phyloP scores from a whole-genome alignment of 2,797 vertebrate genomes.

The Mus spretus region DNA sequence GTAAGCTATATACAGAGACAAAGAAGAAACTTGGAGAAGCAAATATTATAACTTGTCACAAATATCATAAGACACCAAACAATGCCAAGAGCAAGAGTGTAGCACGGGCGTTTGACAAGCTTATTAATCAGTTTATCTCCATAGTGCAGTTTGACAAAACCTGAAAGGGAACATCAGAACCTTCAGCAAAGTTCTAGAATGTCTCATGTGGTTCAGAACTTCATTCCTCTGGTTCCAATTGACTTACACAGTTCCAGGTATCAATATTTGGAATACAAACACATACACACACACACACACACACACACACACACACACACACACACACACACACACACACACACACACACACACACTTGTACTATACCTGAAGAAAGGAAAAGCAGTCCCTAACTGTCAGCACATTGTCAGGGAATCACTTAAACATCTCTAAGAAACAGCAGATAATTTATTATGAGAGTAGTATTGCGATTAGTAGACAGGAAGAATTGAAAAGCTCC shows the following conservation, averaged over 20 bases:
- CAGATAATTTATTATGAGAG: background rate
- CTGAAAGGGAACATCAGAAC: background rate
- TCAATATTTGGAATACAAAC: background rate
- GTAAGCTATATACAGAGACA: background rate
- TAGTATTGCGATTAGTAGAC: background rate
- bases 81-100: background rate
- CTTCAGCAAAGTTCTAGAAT: conserved; percentile 33
- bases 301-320: conserved; percentile 11
- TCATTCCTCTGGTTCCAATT: background rate
- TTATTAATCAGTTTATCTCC: conserved; percentile 10
- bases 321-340: background rate
- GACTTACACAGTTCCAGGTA: background rate
- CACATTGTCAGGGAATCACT: background rate
- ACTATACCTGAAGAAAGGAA: background rate
- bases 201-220: background rate
- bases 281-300: background rate
- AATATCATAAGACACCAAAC: conserved; percentile 7
- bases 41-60: conserved; percentile 8
- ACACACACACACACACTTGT: background rate
- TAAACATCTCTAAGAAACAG: background rate
- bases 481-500: background rate
- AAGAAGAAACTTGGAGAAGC: background rate
- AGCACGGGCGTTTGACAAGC: background rate
- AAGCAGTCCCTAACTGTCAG: background rate
- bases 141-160: background rate